Evolutionary conservation across 2,797 vertebrate species (phyloP).

Genomic region (Siniperca undulata): DNA sequence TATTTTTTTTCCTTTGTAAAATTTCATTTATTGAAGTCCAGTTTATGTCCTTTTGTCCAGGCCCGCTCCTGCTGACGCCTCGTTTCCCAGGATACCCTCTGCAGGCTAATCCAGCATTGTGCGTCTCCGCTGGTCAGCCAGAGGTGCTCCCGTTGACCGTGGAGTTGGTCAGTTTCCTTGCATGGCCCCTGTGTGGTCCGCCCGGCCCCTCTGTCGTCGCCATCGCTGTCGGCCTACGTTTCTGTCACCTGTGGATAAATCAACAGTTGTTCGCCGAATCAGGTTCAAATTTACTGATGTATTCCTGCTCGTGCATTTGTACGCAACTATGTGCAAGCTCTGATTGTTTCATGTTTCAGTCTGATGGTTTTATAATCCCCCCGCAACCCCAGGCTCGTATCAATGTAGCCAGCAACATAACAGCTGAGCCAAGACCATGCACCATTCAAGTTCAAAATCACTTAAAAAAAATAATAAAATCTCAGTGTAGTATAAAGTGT

Average conservation of each 20-base stretch:
- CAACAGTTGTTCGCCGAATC: conserved; percentile 64
- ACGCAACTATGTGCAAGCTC: background rate
- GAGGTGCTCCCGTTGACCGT: conserved; percentile 79
- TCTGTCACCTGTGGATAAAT: conserved; percentile 82
- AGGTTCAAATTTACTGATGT: conserved; percentile 49
- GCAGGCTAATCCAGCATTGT: conserved; percentile 37
- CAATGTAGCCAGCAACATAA: conserved; percentile 14
- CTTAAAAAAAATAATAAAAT: background rate
- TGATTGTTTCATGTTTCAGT: conserved; percentile 62
- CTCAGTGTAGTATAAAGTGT: background rate
- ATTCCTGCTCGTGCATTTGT: conserved; percentile 23
- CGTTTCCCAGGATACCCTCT: conserved; percentile 48
- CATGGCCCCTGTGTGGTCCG: conserved; percentile 70
- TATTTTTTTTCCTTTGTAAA: background rate
- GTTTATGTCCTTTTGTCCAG: conserved; percentile 50
- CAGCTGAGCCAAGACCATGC: conserved; percentile 31
- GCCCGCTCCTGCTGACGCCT: conserved; percentile 26
- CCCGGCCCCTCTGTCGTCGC: conserved; percentile 60
- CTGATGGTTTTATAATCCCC: conserved; percentile 59
- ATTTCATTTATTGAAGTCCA: conserved; percentile 47
- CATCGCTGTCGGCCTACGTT: conserved; percentile 56
- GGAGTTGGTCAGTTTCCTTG: conserved; percentile 74
- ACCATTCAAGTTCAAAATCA: conserved; percentile 81
- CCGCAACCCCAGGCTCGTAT: background rate
- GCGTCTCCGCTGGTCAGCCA: conserved; percentile 42